These are phyloP conservation scores for Stigmatopora nigra DNA, from an alignment of 2,113 vertebrate species.

Conservation along the genomic window DNA sequence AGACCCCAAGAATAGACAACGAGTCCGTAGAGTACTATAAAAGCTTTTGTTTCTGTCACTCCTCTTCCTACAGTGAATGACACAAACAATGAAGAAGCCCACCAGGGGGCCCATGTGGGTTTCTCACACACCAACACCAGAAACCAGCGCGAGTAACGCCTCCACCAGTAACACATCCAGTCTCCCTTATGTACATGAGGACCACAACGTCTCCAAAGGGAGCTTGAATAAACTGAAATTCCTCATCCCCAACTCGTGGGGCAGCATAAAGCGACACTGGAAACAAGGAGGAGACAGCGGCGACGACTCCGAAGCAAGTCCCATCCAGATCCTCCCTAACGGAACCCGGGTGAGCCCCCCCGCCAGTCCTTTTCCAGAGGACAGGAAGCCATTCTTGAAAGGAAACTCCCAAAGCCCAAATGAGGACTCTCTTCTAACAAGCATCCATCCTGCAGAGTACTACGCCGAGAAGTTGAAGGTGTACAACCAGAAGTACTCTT, in stretches of 20 bases:
- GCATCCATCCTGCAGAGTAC: conserved; percentile 60
- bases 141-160: conserved; percentile 19
- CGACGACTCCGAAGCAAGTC: conserved; percentile 25
- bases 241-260: conserved; percentile 58
- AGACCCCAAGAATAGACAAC: too few relatives aligned
- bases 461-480: conserved; percentile 66
- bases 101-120: conserved; percentile 49
- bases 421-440: conserved; percentile 57
- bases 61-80: conserved; percentile 16
- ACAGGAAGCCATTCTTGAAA: conserved; percentile 36
- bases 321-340: conserved; percentile 49
- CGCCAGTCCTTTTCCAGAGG: conserved; percentile 52
- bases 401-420: conserved; percentile 19
- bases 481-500: conserved; percentile 61
- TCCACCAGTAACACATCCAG: conserved; percentile 28
- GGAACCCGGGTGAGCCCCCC: conserved; percentile 60
- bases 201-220: conserved; percentile 12
- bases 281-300: conserved; percentile 7
- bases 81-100: conserved; percentile 42
- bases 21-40: not conserved
- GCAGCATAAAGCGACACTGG: conserved; percentile 36
- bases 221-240: conserved; percentile 38
- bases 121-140: conserved; percentile 37
- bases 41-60: conserved; percentile 2
- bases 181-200: conserved; percentile 14